Base-by-base conservation (phyloP, 2,888 invertebrate species). In the Prenolepis imparis region DNA sequence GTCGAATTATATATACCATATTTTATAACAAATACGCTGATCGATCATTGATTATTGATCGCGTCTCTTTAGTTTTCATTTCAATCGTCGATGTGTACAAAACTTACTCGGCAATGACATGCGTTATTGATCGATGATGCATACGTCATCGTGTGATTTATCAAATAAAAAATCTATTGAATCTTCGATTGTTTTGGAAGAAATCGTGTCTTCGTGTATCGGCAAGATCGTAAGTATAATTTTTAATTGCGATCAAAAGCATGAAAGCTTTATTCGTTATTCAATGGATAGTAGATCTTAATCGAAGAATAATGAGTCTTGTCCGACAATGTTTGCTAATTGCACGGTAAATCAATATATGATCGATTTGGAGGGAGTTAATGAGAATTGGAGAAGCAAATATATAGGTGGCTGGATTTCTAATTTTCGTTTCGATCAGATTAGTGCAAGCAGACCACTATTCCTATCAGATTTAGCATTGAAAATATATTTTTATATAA, bases 91-190 rank as follows among this genome's bases (percentile, higher is more conserved):
- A 18, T 52, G 28, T 6, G n/a, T 21, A 6, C 0, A 36, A 52
- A 15, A 57, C 32, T 5, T 41, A 12, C 32, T 70, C n/a, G 6
- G 24, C n/a, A 41, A 39, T 41, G 24, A n/a, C 48, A 28, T 2
- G 24, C 15, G 21, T 39, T 18, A 57, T 72, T 72, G 39, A 24
- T 72, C 39, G 57, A 32, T 39, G 4, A 61, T 15, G 18, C 41
- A 15, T 15, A 18, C 28, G 6, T 15, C 41, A 63, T 11, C 36
- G 2, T n/a, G 32, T 15, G 0, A 78, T 44, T 15, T 68, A 57
- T 48, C 5, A 59, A 59, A 57, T 78, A 28, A 21, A n/a, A 44
- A 68, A 59, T 57, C 44, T 44, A 78, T 57, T 41, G 21, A 32
- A 57, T 68, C 24, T 28, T 28, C 9, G n/a, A 21, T 28, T 6